Percentiles rank a stretch among this genome's conserved stretches.
These are phyloP conservation scores for Metellina segmentata DNA, from an alignment of 2,888 invertebrate genomes.

Conservation along the genomic window DNA sequence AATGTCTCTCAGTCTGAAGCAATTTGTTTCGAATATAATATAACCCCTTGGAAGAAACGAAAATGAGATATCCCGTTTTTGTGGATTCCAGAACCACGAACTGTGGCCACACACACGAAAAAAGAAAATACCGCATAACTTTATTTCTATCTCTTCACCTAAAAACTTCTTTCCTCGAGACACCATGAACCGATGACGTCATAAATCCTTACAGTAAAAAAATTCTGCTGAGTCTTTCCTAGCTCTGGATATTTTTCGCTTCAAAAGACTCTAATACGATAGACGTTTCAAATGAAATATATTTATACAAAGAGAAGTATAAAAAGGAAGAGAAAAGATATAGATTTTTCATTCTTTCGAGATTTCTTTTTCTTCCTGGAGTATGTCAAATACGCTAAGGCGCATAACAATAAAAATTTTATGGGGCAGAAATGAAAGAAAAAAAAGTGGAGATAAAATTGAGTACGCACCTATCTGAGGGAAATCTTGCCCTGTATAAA, in stretches of 20 bases:
- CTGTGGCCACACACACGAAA: conserved; percentile 28
- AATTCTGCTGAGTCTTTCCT: conserved; percentile 53
- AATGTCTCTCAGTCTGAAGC: background rate
- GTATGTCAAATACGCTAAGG: conserved; percentile 59
- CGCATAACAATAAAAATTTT: conserved; percentile 66
- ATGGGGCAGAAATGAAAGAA: conserved; percentile 60
- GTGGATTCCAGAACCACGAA: conserved; percentile 16
- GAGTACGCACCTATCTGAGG: conserved; percentile 39
- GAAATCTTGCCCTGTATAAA: conserved; percentile 50
- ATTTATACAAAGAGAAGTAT: conserved; percentile 66
- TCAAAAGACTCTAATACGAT: conserved; percentile 71
- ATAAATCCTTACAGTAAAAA: conserved; percentile 65
- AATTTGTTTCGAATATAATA: background rate
- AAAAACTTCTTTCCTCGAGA: conserved; percentile 15
- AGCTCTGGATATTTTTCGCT: conserved; percentile 61
- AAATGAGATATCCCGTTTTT: conserved; percentile 22
- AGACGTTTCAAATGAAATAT: conserved; percentile 72
- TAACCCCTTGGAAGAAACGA: background rate
- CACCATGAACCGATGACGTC: conserved; percentile 62
- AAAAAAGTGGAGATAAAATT: conserved; percentile 49
- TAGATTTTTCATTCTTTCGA: conserved; percentile 36
- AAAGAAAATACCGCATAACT: conserved; percentile 38
- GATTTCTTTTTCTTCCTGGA: conserved; percentile 39
- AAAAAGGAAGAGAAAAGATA: conserved; percentile 50
- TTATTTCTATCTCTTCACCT: conserved; percentile 44